Evolutionary conservation across 2,113 vertebrate species (phyloP).

Genomic region (Sminthopsis crassicaudata): DNA sequence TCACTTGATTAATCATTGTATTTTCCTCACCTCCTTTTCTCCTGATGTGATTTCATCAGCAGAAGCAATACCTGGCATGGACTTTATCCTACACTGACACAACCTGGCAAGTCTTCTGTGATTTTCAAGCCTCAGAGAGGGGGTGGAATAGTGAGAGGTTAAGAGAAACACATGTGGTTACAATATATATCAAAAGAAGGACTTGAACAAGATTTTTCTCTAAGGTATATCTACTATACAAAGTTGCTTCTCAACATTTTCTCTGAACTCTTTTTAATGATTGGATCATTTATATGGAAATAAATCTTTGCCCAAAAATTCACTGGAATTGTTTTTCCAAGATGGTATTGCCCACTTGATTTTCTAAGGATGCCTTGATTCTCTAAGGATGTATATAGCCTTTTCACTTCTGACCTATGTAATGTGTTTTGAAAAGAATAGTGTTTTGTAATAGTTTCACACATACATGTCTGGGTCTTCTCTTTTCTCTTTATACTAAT

Average conservation of each 20-base stretch:
- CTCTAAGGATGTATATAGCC: background rate
- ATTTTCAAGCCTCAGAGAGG: background rate
- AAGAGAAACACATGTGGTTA: background rate
- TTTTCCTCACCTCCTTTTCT: background rate
- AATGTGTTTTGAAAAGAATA: background rate
- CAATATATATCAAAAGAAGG: background rate
- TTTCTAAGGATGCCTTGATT: background rate
- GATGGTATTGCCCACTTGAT: background rate
- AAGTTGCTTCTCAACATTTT: background rate
- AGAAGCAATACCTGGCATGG: background rate
- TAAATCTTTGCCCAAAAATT: background rate
- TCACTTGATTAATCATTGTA: background rate
- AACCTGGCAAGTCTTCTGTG: background rate
- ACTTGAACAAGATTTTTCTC: background rate
- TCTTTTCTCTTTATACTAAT: background rate
- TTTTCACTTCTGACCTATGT: background rate
- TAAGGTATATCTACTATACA: background rate
- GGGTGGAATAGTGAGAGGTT: background rate
- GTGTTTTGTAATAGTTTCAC: background rate
- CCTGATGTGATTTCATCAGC: background rate
- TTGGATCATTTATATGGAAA: background rate
- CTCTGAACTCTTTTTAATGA: background rate
- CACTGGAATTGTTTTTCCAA: background rate
- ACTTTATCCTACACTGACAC: background rate
- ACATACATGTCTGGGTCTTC: background rate